Conservation (phyloP, 92 coral and sea anemone species). For the Epizoanthus fatuus region DNA sequence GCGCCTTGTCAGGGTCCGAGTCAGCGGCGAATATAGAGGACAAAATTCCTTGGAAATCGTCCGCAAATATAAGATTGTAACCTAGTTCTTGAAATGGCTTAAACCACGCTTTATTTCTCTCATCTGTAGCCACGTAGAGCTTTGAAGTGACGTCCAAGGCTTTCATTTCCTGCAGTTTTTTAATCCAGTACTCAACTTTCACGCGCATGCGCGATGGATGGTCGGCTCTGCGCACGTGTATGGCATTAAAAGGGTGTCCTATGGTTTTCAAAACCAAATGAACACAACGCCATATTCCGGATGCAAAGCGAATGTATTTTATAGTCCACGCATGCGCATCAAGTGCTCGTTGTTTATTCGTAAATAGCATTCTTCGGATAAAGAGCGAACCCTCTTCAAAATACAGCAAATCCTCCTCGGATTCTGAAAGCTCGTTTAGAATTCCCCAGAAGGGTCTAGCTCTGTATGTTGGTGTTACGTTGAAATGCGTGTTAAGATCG, state of each 20-base stretch:
- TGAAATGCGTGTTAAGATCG: slow-evolving; percentile 30
- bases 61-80: slow-evolving; percentile 80
- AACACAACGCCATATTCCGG: slow-evolving; percentile 66
- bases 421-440: slow-evolving; percentile 68
- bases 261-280: slow-evolving; percentile 45
- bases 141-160: slow-evolving; percentile 69
- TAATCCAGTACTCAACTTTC: slow-evolving; percentile 76
- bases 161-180: slow-evolving; percentile 41
- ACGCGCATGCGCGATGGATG: slow-evolving; percentile 79
- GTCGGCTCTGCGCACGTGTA: slow-evolving; percentile 92
- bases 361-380: slow-evolving; percentile 75
- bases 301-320: slow-evolving; percentile 78
- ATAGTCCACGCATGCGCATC: slow-evolving; percentile 84
- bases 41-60: slow-evolving; percentile 52
- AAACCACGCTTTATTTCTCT: slow-evolving; percentile 87
- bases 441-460: slow-evolving; percentile 76
- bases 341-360: slow-evolving; percentile 70
- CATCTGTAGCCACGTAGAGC: slow-evolving; percentile 97
- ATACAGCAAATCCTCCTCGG: slow-evolving; percentile 80
- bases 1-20: slow-evolving; percentile 30
- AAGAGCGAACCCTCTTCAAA: slow-evolving; percentile 95
- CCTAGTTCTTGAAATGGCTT: slow-evolving; percentile 87
- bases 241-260: slow-evolving; percentile 80
- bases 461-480: neutral
- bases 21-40: slow-evolving; percentile 8